Base-by-base conservation (phyloP, 2,113 vertebrate genomes). In the Tyto alba region DNA sequence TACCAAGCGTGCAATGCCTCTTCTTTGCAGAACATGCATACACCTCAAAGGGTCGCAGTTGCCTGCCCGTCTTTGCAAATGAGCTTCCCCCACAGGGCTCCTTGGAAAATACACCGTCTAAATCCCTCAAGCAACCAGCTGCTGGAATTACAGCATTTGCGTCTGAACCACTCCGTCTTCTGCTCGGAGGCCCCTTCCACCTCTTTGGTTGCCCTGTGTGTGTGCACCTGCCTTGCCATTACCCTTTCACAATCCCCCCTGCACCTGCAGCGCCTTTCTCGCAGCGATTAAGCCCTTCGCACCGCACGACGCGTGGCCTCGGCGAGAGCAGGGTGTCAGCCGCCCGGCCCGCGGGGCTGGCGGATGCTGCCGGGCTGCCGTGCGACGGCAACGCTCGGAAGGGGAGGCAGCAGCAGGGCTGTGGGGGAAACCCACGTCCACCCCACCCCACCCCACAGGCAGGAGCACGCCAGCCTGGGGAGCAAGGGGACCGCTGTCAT, bases 301-400 rank as follows among this genome's bases (percentile, higher is more conserved):
- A 5, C 38, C 10, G 36, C 57, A 34, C 0, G 1, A 16, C 2
- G 2, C 2, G 2, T 6, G 41, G 22, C 30, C 64, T 69, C 43
- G 15, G 4, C 1, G 4, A 50, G 26, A 47, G 48, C 52, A 63
- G 56, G 29, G 34, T 7, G 32, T 73, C 56, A 68, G 62, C 57
- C 14, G 1, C 5, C 52, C 2, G 0, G 1, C 5, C 52, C 2
- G 0, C 0, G 2, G 38, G 20, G 30, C 25, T 3, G 6, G 16
- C 45, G 45, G 76, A 4, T 78, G 55, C 32, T 18, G 11, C 8
- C 12, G 41, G 29, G 67, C 72, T 78, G 66, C 55, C 41, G 29
- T 47, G 40, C 38, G 48, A 48, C 45, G 0, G 7, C 67, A 60
- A 0, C 8, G 20, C 56, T 63, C 30, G 25, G 38, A 47, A 62